Evolutionary conservation across 2,113 vertebrate species (phyloP).

Genomic region (Hippocampus zosterae): DNA sequence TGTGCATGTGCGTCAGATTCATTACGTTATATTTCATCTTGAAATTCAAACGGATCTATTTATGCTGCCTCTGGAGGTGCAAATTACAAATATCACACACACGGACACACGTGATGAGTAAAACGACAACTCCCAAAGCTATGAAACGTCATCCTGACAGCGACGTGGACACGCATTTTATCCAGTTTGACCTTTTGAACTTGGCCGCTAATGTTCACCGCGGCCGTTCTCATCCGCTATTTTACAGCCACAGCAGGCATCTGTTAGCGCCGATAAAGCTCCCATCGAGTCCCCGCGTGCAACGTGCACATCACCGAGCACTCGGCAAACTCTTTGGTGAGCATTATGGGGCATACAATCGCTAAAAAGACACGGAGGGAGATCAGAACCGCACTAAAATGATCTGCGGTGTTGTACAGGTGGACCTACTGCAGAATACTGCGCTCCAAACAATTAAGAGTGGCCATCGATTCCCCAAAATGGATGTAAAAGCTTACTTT

Average conservation of each 20-base stretch:
- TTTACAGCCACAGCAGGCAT: slow-evolving; percentile 9
- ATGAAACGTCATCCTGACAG: neutral
- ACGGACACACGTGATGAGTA: neutral
- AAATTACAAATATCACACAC: neutral
- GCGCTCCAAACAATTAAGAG: neutral
- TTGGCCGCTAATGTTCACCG: neutral
- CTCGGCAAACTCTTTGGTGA: neutral
- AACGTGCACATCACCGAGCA: slow-evolving; percentile 3
- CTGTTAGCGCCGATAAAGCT: slow-evolving; percentile 4
- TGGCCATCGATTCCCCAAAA: neutral
- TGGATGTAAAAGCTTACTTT: neutral
- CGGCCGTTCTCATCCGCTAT: neutral
- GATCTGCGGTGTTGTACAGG: neutral
- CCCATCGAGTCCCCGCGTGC: slow-evolving; percentile 1
- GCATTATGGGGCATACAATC: slow-evolving; percentile 6
- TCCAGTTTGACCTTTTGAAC: neutral
- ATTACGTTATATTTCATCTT: slow-evolving; percentile 23
- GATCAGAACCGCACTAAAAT: neutral
- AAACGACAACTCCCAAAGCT: neutral
- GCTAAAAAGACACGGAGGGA: neutral
- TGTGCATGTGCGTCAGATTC: slow-evolving; percentile 14
- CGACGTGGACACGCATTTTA: neutral
- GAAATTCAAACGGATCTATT: neutral
- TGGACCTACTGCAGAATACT: neutral
- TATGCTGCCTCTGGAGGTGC: slow-evolving; percentile 16